These are phyloP conservation scores for Therioaphis trifolii DNA, from an alignment of 2,888 invertebrate genomes.

Conservation along the genomic window DNA sequence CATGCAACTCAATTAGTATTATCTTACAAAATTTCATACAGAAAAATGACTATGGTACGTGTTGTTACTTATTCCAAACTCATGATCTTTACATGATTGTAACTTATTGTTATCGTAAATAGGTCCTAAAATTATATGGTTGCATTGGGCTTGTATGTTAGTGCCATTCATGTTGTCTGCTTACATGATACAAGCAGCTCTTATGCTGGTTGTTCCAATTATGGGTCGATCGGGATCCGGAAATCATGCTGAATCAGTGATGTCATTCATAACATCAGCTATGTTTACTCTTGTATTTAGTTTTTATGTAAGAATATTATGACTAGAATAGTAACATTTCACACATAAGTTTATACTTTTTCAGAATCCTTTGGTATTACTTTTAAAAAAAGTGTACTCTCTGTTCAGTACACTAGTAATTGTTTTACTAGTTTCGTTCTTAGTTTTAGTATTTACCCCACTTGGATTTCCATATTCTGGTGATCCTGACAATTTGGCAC, in stretches of 20 bases:
- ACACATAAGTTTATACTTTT: slow-evolving; percentile 64
- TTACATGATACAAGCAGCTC: slow-evolving; percentile 78
- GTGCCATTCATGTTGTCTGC: slow-evolving; percentile 77
- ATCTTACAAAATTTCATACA: slow-evolving; percentile 36
- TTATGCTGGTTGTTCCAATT: slow-evolving; percentile 82
- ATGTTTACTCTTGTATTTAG: slow-evolving; percentile 66
- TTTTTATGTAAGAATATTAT: slow-evolving; percentile 65
- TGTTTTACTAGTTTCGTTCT: slow-evolving; percentile 72
- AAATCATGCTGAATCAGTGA: slow-evolving; percentile 76
- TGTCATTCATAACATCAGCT: slow-evolving; percentile 65
- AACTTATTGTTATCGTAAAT: slow-evolving; percentile 66
- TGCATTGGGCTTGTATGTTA: slow-evolving; percentile 72
- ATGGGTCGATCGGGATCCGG: slow-evolving; percentile 82
- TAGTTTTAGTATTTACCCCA: slow-evolving; percentile 75
- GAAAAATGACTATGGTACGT: slow-evolving; percentile 62
- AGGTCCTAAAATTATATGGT: slow-evolving; percentile 73
- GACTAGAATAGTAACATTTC: background rate
- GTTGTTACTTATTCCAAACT: background rate
- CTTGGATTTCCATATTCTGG: slow-evolving; percentile 81
- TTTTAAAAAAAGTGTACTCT: slow-evolving; percentile 71
- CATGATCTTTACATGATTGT: background rate
- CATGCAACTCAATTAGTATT: slow-evolving; percentile 46
- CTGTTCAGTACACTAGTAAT: slow-evolving; percentile 72
- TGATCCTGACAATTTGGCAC: slow-evolving; percentile 74
- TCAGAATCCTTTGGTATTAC: slow-evolving; percentile 70